These are phyloP conservation scores for Malurus alboscapulatus DNA, from an alignment of 2,113 vertebrate species.

Conservation along the genomic window DNA sequence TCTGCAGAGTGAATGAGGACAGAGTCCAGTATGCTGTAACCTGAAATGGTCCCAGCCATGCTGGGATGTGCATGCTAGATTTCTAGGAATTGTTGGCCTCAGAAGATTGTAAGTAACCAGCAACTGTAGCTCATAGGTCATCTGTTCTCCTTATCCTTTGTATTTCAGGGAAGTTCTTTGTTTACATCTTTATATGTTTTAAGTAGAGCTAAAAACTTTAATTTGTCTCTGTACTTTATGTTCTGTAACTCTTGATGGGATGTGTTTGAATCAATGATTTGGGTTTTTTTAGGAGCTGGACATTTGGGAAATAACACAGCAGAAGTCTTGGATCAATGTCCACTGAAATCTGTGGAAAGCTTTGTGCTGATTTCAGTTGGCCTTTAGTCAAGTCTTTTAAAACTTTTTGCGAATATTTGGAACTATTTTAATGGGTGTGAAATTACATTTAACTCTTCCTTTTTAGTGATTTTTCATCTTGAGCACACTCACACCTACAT, in stretches of 20 bases:
- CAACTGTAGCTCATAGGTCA: background rate
- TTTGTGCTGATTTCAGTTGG: constrained; percentile 34
- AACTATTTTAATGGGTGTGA: constrained; percentile 39
- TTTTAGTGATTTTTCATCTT: constrained; percentile 8
- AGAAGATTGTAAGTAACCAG: background rate
- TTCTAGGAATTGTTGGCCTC: background rate
- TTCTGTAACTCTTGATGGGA: background rate
- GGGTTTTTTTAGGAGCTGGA: background rate
- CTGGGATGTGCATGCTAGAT: background rate
- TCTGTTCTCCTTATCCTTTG: background rate
- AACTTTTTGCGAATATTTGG: constrained; percentile 19
- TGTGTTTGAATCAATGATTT: background rate
- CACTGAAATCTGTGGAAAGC: constrained; percentile 15
- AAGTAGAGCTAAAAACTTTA: background rate
- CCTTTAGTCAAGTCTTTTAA: constrained; percentile 24
- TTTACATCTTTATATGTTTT: background rate
- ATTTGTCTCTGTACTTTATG: background rate
- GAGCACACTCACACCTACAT: background rate
- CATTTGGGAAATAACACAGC: constrained; percentile 30
- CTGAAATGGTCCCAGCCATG: background rate
- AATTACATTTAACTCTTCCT: constrained; percentile 30
- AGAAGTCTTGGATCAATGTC: constrained; percentile 44
- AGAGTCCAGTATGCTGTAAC: background rate
- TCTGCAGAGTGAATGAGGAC: background rate
- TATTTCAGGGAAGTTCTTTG: background rate